Evolutionary conservation across 1,140 invertebrate species (phyloP), one percentile per base, ranked within the genome.

Genomic region (Saccostrea glomerata): DNA sequence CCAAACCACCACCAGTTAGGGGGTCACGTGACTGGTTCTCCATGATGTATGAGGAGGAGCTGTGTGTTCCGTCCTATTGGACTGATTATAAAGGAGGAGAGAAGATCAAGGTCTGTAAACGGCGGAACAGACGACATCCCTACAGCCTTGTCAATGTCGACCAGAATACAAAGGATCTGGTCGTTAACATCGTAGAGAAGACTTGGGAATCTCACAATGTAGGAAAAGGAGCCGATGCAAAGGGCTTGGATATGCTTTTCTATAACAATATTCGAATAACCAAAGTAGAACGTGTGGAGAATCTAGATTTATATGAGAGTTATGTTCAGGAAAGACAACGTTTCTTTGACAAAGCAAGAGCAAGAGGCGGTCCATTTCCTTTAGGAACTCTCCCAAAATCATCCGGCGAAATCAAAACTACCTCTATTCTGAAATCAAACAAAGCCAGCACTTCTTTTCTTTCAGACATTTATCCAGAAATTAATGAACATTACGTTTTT

Each of bases 401-500:
- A n/a, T 88, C 82, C 25, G 91, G 90, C 20, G 82, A 85, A 23
- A 54, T 92, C n/a, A 12, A 86, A 47, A 92, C 92, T 9, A 88
- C 86, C 13, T 47, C 30, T 9, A 87, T 85, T 30, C 85, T 90
- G 55, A 83, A 58, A 36, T 40, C 86, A 0, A 13, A 84, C 54
- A 63, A 70, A 73, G 30, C 58, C 47, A 17, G 82, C 66, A 2
- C 25, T 83, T 15, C 20, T 23, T 77, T 87, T 82, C 55, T 58
- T 30, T 70, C 66, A 17, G 91, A 92, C 36, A 88, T 90, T 56
- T 90, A 87, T 83, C 56, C 20, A 84, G 92, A 93, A 85, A 87
- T 94, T 0, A 94, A 94, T 90, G 93, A 94, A 86, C 91, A 92
- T 85, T 94, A 92, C 85, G 30, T 93, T 40, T 94, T 93, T 86